phyloP scores from a whole-genome alignment of 2,113 vertebrate species.

The Oryzias javanicus region DNA sequence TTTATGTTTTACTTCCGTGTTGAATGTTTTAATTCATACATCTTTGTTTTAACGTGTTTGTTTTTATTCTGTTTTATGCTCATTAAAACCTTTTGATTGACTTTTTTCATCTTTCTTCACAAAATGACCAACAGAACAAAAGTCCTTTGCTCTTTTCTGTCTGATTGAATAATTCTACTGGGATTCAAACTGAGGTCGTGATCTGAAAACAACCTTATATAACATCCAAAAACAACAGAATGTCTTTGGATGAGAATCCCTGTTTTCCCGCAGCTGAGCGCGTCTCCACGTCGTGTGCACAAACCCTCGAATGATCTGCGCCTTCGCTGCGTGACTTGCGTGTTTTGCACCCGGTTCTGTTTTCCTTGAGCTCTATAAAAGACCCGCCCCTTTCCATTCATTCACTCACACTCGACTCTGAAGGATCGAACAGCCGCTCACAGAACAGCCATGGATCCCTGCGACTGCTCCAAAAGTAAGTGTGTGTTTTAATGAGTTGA shows the following conservation, averaged over 20 bases:
- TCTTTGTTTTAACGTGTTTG: no score
- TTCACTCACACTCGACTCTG: neutral
- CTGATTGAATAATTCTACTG: no score
- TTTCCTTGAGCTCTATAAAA: conserved; percentile 59
- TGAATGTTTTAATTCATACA: no score
- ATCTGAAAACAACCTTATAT: conserved; percentile 8
- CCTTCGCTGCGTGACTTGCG: conserved; percentile 7
- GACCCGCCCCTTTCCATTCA: rapidly evolving
- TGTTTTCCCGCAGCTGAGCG: neutral
- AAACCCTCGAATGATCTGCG: conserved; percentile 20
- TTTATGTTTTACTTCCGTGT: no score
- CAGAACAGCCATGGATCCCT: conserved; percentile 69
- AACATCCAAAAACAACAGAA: conserved; percentile 13
- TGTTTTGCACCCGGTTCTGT: conserved; percentile 69
- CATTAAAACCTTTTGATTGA: no score
- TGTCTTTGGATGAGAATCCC: neutral
- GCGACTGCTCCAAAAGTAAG: conserved; percentile 78
- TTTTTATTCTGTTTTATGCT: no score
- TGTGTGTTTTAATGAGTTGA: neutral
- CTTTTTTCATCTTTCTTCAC: no score
- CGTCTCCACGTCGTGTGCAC: conserved; percentile 54
- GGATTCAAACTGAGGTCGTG: no score
- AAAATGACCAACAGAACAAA: no score
- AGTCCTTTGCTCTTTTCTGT: no score
- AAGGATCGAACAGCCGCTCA: neutral